Base-by-base conservation (phyloP, 1,140 invertebrate genomes). In the Euwallacea fornicatus region DNA sequence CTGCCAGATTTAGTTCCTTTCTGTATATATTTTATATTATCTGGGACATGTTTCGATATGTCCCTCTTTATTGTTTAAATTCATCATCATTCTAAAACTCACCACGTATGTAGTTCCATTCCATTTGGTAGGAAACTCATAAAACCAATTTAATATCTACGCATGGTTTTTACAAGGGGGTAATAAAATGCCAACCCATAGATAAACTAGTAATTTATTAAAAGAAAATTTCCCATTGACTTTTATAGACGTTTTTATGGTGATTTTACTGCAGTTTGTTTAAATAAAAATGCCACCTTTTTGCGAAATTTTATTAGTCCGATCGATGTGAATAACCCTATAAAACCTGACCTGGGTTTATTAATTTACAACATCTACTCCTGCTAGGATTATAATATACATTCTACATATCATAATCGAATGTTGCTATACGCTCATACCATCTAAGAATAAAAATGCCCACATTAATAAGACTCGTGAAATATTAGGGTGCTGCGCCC, bases 171-270 rank as follows among this genome's bases (percentile, higher is more conserved):
- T 64, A 64, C 33, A 64, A 10, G 46, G 43, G 43, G 46, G 61
- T 33, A 64, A 64, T 64, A 64, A 64, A 64, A 64, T 15, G 61
- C 6, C 44, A 13, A 13, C 9, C 9, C 46, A 50, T 50, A 50
- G 46, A 50, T 50, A 50, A 50, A 50, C 46, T 64, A 16, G 61
- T 64, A 64, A 64, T 64, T 64, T 64, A 64, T 64, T 64, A 64
- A 64, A 64, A 64, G 61, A 50, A 50, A 13, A 11, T 50, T 50
- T 10, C 46, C 9, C 46, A 50, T 50, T 50, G 46, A 50, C 46
- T 50, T 50, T 50, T 50, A 50, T 50, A 11, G 46, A 33, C 21
- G 21, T 33, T 33, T 33, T 33, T 33, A 33, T 33, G 46, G 9
- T 50, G 46, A 50, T 50, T 50, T 50, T 50, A 50, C 46, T 10